Evolutionary conservation across 2,888 invertebrate species (phyloP).

Genomic region (Anticlea derivata): DNA sequence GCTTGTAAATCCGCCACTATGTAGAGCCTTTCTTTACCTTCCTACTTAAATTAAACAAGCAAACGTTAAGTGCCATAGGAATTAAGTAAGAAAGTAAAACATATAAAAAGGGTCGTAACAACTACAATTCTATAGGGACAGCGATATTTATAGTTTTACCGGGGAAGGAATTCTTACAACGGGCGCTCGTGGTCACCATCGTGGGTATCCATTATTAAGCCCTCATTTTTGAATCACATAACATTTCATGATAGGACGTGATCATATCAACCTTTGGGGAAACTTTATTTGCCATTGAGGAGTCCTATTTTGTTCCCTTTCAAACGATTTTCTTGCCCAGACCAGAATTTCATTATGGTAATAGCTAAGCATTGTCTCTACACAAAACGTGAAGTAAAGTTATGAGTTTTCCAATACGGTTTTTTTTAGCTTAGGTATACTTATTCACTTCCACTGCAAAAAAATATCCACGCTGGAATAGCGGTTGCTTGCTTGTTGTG

Average conservation of each 20-base stretch:
- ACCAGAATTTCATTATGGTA: slow-evolving; percentile 9
- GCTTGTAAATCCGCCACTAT: too few species aligned
- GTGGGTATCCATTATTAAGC: slow-evolving; percentile 9
- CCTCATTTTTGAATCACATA: slow-evolving; percentile 30
- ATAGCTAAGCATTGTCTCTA: background rate
- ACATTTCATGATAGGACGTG: slow-evolving; percentile 30
- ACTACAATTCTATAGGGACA: too few species aligned
- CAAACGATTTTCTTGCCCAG: slow-evolving; percentile 11
- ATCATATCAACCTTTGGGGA: slow-evolving; percentile 30
- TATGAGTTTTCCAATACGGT: too few species aligned
- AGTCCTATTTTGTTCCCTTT: slow-evolving; percentile 23
- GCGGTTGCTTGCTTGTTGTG: too few species aligned
- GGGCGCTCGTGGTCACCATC: background rate
- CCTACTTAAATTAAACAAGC: too few species aligned
- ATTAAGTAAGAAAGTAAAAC: too few species aligned
- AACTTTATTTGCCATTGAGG: slow-evolving; percentile 29
- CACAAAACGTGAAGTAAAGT: background rate
- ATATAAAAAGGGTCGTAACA: too few species aligned
- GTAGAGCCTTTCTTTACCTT: too few species aligned
- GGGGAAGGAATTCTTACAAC: background rate
- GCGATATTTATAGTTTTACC: background rate
- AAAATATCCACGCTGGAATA: too few species aligned
- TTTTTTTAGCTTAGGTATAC: too few species aligned
- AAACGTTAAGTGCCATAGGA: too few species aligned
- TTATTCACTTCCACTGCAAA: too few species aligned